Conservation (phyloP, 2,797 vertebrate species). For the Diplodus sargus region DNA sequence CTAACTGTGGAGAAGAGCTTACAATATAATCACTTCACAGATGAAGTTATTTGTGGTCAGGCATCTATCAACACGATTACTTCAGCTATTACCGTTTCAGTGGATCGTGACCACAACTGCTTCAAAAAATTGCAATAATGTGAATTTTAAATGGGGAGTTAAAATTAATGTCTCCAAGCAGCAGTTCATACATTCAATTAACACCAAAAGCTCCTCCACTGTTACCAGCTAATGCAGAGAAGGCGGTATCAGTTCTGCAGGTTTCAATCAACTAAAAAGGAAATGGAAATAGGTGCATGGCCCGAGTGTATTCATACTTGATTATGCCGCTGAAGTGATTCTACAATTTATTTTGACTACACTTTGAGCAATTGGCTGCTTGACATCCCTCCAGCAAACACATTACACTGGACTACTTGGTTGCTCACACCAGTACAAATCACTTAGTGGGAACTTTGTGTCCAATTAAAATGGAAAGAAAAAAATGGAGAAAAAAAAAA, state of each 20-base stretch:
- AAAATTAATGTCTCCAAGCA: conserved; percentile 24
- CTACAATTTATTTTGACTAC: conserved; percentile 5
- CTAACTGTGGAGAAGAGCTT: conserved; percentile 7
- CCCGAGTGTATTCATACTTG: conserved; percentile 14
- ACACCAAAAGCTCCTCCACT: conserved; percentile 26
- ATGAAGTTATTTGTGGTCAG: conserved; percentile 43
- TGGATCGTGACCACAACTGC: conserved; percentile 11
- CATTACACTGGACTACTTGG: conserved; percentile 22
- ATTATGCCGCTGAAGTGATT: conserved; percentile 6
- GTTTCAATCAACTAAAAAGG: not conserved
- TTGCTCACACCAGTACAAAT: conserved; percentile 17
- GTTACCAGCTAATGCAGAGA: not conserved
- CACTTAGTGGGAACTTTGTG: not conserved
- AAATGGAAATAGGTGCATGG: not conserved
- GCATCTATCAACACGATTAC: conserved; percentile 44
- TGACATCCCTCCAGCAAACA: conserved; percentile 20
- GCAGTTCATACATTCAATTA: conserved; percentile 30
- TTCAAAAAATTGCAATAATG: conserved; percentile 19
- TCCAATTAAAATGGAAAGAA: conserved; percentile 18
- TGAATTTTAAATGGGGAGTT: conserved; percentile 29
- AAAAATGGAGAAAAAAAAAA: not conserved
- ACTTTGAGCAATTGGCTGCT: conserved; percentile 2
- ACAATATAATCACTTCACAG: conserved; percentile 43
- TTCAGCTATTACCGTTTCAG: conserved; percentile 16
- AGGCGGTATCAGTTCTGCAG: not conserved